Conservation (phyloP, 2,888 invertebrate genomes). For the Cyclophora punctaria region DNA sequence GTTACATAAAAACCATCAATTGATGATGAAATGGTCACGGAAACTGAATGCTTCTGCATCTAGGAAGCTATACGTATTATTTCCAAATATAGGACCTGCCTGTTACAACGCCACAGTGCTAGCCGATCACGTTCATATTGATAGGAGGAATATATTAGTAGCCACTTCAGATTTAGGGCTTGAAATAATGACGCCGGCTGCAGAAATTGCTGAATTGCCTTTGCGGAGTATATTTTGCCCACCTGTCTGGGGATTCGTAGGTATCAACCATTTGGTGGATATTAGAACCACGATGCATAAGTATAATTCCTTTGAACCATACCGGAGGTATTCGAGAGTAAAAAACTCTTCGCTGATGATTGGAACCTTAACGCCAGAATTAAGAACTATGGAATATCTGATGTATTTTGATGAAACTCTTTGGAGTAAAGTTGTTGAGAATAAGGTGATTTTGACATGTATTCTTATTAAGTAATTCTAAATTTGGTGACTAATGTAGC, state of each 20-base stretch:
- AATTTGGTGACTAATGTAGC: too few relatives aligned
- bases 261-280: slow-evolving; percentile 73
- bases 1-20: slow-evolving; percentile 42
- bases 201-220: slow-evolving; percentile 61
- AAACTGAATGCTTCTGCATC: slow-evolving; percentile 67
- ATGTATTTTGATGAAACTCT: slow-evolving; percentile 52
- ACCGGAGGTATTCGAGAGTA: slow-evolving; percentile 62
- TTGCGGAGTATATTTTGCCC: slow-evolving; percentile 71
- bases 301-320: slow-evolving; percentile 67
- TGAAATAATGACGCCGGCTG: slow-evolving; percentile 48
- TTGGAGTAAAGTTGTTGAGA: slow-evolving; percentile 45
- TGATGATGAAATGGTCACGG: slow-evolving; percentile 57
- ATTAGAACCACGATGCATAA: slow-evolving; percentile 68
- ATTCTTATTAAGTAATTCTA: too few relatives aligned
- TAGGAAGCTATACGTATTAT: slow-evolving; percentile 60
- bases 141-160: slow-evolving; percentile 69
- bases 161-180: slow-evolving; percentile 75
- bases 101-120: slow-evolving; percentile 75
- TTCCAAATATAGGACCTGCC: slow-evolving; percentile 71
- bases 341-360: slow-evolving; percentile 65
- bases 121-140: slow-evolving; percentile 45
- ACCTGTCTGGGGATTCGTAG: slow-evolving; percentile 79
- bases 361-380: slow-evolving; percentile 65
- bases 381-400: slow-evolving; percentile 71
- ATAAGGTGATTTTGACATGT: slow-evolving; percentile 30